Evolutionary conservation across 2,888 invertebrate species (phyloP).

Genomic region (Sphaerophoria taeniata): DNA sequence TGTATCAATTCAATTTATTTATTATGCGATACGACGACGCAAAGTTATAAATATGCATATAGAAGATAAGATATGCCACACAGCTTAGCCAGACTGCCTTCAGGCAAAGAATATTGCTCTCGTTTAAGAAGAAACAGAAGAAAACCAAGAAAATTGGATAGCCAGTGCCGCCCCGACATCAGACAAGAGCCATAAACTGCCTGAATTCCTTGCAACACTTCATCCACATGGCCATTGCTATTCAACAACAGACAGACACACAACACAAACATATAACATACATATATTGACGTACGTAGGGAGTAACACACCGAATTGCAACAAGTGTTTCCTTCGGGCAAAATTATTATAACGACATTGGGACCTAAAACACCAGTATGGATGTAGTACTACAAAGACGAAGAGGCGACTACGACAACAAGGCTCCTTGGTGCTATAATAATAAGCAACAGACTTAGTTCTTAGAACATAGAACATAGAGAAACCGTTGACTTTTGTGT

Average conservation of each 20-base stretch:
- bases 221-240: background rate
- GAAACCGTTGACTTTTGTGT: constrained; percentile 29
- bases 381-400: constrained; percentile 14
- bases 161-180: constrained; percentile 57
- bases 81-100: constrained; percentile 65
- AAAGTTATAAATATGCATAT: constrained; percentile 32
- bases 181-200: constrained; percentile 70
- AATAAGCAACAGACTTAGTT: constrained; percentile 53
- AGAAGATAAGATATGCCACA: constrained; percentile 47
- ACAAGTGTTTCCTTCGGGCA: constrained; percentile 65
- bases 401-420: constrained; percentile 1
- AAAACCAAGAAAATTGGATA: too few relatives aligned
- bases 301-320: constrained; percentile 67
- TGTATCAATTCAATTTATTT: constrained; percentile 72
- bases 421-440: constrained; percentile 10
- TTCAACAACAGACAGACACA: background rate
- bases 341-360: constrained; percentile 69
- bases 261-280: constrained; percentile 1
- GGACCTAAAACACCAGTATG: constrained; percentile 18
- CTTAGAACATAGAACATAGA: background rate
- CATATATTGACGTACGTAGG: too few relatives aligned
- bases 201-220: constrained; percentile 15
- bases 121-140: too few relatives aligned
- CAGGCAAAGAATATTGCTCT: constrained; percentile 43
- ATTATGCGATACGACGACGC: constrained; percentile 54